phyloP scores from a whole-genome alignment of 2,888 invertebrate genomes.

The Meliscaeva auricollis region DNA sequence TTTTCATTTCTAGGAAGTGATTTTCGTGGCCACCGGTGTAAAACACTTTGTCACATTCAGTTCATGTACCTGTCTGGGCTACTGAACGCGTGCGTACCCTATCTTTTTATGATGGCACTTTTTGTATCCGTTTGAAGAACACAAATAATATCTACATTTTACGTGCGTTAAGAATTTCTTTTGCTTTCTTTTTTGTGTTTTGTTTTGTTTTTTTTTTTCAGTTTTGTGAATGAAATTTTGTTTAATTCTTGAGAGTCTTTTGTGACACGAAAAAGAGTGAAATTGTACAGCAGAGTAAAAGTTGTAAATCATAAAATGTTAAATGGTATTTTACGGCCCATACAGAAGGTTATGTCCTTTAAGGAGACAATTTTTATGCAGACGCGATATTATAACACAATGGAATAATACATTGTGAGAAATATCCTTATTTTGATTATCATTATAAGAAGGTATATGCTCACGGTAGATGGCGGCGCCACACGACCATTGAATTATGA shows the following conservation, averaged over 20 bases:
- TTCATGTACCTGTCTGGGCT: conserved; percentile 66
- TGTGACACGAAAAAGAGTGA: background rate
- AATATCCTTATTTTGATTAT: conserved; percentile 41
- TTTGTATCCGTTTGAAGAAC: conserved; percentile 38
- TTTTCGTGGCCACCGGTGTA: conserved; percentile 40
- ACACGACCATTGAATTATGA: conserved; percentile 32
- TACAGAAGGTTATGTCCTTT: background rate
- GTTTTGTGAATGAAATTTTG: conserved; percentile 43
- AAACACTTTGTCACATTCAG: conserved; percentile 68
- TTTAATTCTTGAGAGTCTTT: background rate
- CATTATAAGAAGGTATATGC: too few relatives aligned
- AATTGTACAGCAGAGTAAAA: background rate
- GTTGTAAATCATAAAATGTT: conserved; percentile 69
- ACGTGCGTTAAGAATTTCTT: conserved; percentile 46
- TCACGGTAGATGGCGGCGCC: too few relatives aligned
- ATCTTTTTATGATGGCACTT: conserved; percentile 9
- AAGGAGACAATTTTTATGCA: conserved; percentile 49
- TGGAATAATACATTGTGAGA: conserved; percentile 10
- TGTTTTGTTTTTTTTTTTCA: background rate
- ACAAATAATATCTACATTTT: conserved; percentile 23
- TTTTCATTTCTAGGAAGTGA: conserved; percentile 70
- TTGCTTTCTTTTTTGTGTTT: background rate
- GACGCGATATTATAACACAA: conserved; percentile 40
- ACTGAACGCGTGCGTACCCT: conserved; percentile 64
- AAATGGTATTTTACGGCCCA: background rate